phyloP scores from a whole-genome alignment of 2,888 invertebrate species.

The Scaptomyza polygonia region DNA sequence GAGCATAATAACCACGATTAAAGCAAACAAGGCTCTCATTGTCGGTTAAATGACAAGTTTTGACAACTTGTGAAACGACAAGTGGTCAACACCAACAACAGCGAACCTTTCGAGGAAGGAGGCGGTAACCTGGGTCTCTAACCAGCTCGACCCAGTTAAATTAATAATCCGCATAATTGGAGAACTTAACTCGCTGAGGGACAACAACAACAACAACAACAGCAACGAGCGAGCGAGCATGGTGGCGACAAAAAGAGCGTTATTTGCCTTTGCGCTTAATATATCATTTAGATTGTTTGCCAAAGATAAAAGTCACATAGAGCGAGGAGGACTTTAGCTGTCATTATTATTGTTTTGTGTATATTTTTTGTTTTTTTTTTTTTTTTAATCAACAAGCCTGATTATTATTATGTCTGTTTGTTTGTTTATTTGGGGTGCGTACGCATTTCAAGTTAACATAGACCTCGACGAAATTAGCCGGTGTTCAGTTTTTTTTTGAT shows the following conservation, averaged over 20 bases:
- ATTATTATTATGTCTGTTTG: slow-evolving; percentile 36
- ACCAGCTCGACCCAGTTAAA: slow-evolving; percentile 81
- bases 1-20: slow-evolving; percentile 82
- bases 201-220: slow-evolving; percentile 10
- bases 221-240: background rate
- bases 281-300: slow-evolving; percentile 84
- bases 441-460: slow-evolving; percentile 40
- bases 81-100: slow-evolving; percentile 61
- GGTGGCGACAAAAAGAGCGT: slow-evolving; percentile 65
- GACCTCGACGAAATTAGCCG: slow-evolving; percentile 55
- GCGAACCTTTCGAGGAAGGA: slow-evolving; percentile 1
- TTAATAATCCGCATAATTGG: slow-evolving; percentile 84
- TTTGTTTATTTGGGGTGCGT: slow-evolving; percentile 32
- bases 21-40: slow-evolving; percentile 83
- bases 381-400: slow-evolving; percentile 24
- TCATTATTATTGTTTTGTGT: slow-evolving; percentile 66
- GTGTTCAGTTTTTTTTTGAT: slow-evolving; percentile 32
- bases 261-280: slow-evolving; percentile 83
- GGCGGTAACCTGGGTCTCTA: slow-evolving; percentile 24
- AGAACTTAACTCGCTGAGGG: slow-evolving; percentile 76
- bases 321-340: slow-evolving; percentile 69
- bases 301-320: slow-evolving; percentile 74
- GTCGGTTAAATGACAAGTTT: slow-evolving; percentile 83
- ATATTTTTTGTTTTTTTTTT: slow-evolving; percentile 13
- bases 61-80: slow-evolving; percentile 82